A percentile compares a stretch with the other conserved stretches of the same genome.
These are phyloP conservation scores for Agrilus cyanescens DNA, from an alignment of 2,888 invertebrate species.

Conservation along the genomic window DNA sequence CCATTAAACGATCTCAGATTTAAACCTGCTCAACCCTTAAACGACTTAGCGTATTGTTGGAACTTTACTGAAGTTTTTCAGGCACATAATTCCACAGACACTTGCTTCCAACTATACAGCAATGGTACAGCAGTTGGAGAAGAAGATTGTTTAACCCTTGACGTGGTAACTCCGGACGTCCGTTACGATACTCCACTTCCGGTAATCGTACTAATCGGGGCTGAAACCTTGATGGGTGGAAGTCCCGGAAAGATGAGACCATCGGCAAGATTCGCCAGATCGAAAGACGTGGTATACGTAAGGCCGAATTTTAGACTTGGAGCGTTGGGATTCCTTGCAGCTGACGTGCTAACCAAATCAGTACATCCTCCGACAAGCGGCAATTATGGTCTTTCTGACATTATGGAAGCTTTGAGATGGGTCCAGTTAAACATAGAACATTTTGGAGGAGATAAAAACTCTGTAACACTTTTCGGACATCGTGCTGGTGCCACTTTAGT, in stretches of 20 bases:
- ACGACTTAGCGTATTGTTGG: slow-evolving; percentile 65
- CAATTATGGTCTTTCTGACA: slow-evolving; percentile 76
- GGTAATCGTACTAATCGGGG: slow-evolving; percentile 72
- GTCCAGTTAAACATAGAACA: slow-evolving; percentile 68
- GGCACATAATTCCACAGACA: slow-evolving; percentile 53
- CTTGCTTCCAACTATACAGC: slow-evolving; percentile 59
- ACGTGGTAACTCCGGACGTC: slow-evolving; percentile 71
- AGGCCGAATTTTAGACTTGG: slow-evolving; percentile 67
- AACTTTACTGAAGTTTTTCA: slow-evolving; percentile 49
- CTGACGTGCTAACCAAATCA: slow-evolving; percentile 54
- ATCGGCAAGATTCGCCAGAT: slow-evolving; percentile 61
- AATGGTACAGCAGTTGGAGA: slow-evolving; percentile 54
- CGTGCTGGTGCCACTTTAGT: slow-evolving; percentile 76
- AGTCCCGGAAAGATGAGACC: slow-evolving; percentile 62
- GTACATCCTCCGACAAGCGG: slow-evolving; percentile 67
- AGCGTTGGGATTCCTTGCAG: slow-evolving; percentile 61
- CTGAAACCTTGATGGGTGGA: slow-evolving; percentile 66
- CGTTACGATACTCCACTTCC: slow-evolving; percentile 68
- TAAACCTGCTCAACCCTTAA: slow-evolving; percentile 53
- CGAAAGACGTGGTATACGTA: slow-evolving; percentile 74
- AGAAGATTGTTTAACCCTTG: slow-evolving; percentile 75
- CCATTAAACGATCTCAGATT: slow-evolving; percentile 59
- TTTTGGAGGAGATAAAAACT: slow-evolving; percentile 69
- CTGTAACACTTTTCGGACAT: slow-evolving; percentile 75
- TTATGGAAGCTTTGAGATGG: slow-evolving; percentile 67